Evolutionary conservation across 2,888 invertebrate genomes (phyloP), one percentile per base, ranked within the genome.

Genomic region (Acleris holmiana): DNA sequence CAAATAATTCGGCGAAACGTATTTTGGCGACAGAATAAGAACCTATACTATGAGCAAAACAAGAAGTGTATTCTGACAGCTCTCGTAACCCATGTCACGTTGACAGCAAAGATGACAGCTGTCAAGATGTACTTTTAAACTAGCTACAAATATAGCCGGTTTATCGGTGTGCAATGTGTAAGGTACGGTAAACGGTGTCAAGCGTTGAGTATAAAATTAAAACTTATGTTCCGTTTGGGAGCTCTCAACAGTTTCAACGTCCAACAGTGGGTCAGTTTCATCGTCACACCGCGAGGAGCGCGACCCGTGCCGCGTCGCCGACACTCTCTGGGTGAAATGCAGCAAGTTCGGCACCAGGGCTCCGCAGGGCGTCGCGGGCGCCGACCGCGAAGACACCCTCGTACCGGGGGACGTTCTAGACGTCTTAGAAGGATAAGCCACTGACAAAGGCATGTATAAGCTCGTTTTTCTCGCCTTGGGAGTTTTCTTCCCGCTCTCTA

Each of bases 331-430:
- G n/a, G 94, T 86, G 50, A 95, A 94, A 17, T 95, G 94, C 70
- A 95, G 91, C 2, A 93, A 83, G 72, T 92, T 94, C 10, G 96
- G 95, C 17, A 95, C 95, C 60, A 95, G 88, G 89, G 94, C 94
- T 40, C 95, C 95, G 69, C 95, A 95, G 0, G 97, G 97, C 0
- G 97, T 97, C 2, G 95, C 96, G 0, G 97, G 97, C 0, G 97
- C 97, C 0, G 97, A 97, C 23, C 96, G 89, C 0, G 97, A 96
- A 7, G 96, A 90, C 91, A 95, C 95, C 49, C 95, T 92, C 66
- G 93, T 86, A 56, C 89, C 86, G 0, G 91, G 89, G 1, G 90
- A 88, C 63, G 85, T 80, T 69, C 88, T 79, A 1, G 29, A 29
- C 8, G 80, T 84, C 69, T 88, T 82, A 18, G 79, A 82, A 13